A percentile compares a stretch with the other conserved stretches of the same genome.
Evolutionary conservation across 2,797 vertebrate species (phyloP).

Genomic region (Euphonia xanthogaster): DNA sequence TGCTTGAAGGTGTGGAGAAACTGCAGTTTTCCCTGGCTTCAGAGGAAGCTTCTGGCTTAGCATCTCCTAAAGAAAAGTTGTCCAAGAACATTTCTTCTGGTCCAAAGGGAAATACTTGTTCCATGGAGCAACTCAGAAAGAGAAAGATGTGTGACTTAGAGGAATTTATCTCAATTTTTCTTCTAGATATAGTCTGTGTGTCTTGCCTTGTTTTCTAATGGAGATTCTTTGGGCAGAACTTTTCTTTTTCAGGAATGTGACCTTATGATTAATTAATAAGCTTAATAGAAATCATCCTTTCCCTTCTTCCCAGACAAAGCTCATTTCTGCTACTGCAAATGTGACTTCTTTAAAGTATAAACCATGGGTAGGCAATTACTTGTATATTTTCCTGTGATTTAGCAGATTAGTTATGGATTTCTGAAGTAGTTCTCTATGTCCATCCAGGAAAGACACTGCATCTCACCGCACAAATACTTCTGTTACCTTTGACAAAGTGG

Average conservation of each 20-base stretch:
- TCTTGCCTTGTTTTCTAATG: not conserved
- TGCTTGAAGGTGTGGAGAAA: not conserved
- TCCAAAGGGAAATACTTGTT: not conserved
- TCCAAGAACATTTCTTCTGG: not conserved
- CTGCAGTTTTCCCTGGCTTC: not conserved
- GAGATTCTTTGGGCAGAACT: not conserved
- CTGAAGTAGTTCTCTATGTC: not conserved
- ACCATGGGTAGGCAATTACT: not conserved
- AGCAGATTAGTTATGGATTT: not conserved
- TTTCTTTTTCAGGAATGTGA: not conserved
- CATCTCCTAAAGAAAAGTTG: not conserved
- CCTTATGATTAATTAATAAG: not conserved
- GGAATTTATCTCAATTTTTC: not conserved
- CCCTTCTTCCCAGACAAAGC: not conserved
- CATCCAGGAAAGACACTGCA: not conserved
- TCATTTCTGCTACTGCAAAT: not conserved
- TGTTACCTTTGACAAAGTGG: not conserved
- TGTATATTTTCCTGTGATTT: not conserved
- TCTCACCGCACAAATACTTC: not conserved
- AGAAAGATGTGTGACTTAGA: not conserved
- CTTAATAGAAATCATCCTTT: not conserved
- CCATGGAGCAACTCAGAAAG: not conserved
- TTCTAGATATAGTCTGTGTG: not conserved
- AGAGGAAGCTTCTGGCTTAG: not conserved
- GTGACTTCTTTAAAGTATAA: not conserved